Base-by-base conservation (phyloP, 2,797 vertebrate genomes). In the Aeoliscus strigatus region DNA sequence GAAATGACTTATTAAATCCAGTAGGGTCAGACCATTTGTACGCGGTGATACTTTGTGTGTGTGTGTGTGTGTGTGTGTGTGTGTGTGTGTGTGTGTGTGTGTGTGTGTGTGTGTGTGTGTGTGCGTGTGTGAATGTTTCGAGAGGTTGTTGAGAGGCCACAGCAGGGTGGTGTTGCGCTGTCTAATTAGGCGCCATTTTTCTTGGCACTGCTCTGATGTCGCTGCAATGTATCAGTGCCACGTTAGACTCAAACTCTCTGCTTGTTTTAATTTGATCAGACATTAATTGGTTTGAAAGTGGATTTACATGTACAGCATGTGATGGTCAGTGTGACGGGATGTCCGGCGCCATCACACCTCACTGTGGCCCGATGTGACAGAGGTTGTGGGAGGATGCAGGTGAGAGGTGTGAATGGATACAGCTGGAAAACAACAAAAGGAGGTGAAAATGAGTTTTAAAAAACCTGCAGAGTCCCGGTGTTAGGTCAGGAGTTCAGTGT, bases 241-340 rank as follows among this genome's bases (percentile, higher is more conserved):
- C 50, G 37, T 45, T 58, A 60, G 54, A 63, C 56, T 57, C 33
- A 15, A 17, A 0, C 34, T 2, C 17, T 21, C 5, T 29, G 52
- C 53, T 53, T 18, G 21, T 39, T 63, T 31, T 75, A 49, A 70
- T 76, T 51, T 50, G 41, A 59, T 24, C 14, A 16, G 73, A 77
- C 70, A 29, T 44, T 73, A 81, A 80, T 81, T 79, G 75, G 46
- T 54, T 30, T 16, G 70, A 51, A 37, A 13, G 43, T n/a, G 8
- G 39, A 42, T 54, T 11, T 33, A 15, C 18, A n/a, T 36, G 36
- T 12, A 21, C 46, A 30, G 29, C 45, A 60, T 43, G 21, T 26
- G 50, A 48, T 43, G 42, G 43, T 26, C 4, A n/a, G 15, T 32
- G 44, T 64, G 16, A 2, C 53, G 24, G 11, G 29, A 39, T 14